Base-by-base conservation (phyloP, 2,888 invertebrate genomes). In the Frankliniella intonsa region DNA sequence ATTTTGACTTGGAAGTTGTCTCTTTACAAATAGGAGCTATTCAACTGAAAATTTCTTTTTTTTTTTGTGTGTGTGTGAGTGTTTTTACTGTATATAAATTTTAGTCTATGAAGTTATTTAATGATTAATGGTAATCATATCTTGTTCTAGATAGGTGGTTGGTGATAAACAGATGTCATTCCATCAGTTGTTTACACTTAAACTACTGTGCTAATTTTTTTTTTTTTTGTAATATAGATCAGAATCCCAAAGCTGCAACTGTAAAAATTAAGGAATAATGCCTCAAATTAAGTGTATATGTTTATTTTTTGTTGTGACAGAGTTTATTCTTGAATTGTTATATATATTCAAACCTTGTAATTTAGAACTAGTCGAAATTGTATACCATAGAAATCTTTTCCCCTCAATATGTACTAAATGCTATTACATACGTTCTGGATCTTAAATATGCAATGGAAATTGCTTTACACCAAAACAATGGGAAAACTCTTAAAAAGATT, bases 251-350 rank as follows among this genome's bases (percentile, higher is more conserved):
- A 62, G 62, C 62, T 62, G 62, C n/a, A 62, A 62, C 11, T 19
- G 17, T 62, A 62, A n/a, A n/a, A 19, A 17, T 5, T n/a, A 19
- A 62, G n/a, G n/a, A 62, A 8, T 62, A 17, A 7, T 62, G 62
- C 62, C 14, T 62, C 19, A 62, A 19, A 62, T 62, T 62, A 62
- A 62, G n/a, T 62, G 62, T 62, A 62, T 17, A 62, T 62, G 14
- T 62, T 62, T 62, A 19, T 62, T 19, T 62, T 62, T 62, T 62
- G 62, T 62, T 62, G n/a, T 62, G 14, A 62, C 17, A 62, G 62
- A 62, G 62, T 62, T 62, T 62, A 62, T 62, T 62, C 62, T 62
- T 62, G 62, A 62, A 62, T 62, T 62, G 62, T 62, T 62, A 62
- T 38, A 38, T 62, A 14, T 62, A 62, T 14, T 62, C 62, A 62